Evolutionary conservation across 1,140 invertebrate species (phyloP).

Genomic region (Leptoteleia sp.): DNA sequence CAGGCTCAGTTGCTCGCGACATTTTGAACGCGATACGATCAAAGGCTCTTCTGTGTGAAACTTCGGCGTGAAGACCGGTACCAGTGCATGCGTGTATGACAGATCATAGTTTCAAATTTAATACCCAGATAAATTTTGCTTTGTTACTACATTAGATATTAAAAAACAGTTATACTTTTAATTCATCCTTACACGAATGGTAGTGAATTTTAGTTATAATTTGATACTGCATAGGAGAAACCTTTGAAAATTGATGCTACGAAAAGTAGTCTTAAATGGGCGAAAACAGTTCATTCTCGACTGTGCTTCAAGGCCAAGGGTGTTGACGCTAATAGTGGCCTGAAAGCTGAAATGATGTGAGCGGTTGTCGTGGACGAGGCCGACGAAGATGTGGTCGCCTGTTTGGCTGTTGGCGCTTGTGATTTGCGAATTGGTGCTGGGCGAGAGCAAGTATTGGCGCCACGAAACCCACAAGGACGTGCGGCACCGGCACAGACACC

Average conservation of each 20-base stretch:
- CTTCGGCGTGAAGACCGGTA: conserved; percentile 54
- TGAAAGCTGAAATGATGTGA: conserved; percentile 56
- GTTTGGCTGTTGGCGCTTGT: conserved; percentile 64
- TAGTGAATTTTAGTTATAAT: conserved; percentile 8
- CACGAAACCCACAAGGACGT: conserved; percentile 51
- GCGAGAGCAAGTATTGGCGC: conserved; percentile 49
- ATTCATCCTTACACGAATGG: neutral
- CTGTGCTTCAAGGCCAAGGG: conserved; percentile 32
- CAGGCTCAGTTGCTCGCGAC: conserved; percentile 80
- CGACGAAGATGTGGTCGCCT: conserved; percentile 60
- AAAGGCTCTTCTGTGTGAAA: conserved; percentile 56
- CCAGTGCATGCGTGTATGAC: conserved; percentile 65
- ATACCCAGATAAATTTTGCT: conserved; percentile 11
- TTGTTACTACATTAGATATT: too few relatives aligned
- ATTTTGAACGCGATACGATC: conserved; percentile 80
- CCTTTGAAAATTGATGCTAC: conserved; percentile 42
- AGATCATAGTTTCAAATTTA: neutral
- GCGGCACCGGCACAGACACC: conserved; percentile 72
- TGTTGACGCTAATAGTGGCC: conserved; percentile 16
- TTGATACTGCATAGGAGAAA: neutral
- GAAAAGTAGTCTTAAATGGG: conserved; percentile 50
- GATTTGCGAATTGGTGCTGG: conserved; percentile 51
- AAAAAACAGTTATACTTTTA: too few relatives aligned
- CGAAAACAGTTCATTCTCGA: conserved; percentile 40
- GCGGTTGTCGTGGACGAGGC: conserved; percentile 25